These are phyloP conservation scores for Palloptera scutellata DNA, from an alignment of 2,888 invertebrate species.

Conservation along the genomic window DNA sequence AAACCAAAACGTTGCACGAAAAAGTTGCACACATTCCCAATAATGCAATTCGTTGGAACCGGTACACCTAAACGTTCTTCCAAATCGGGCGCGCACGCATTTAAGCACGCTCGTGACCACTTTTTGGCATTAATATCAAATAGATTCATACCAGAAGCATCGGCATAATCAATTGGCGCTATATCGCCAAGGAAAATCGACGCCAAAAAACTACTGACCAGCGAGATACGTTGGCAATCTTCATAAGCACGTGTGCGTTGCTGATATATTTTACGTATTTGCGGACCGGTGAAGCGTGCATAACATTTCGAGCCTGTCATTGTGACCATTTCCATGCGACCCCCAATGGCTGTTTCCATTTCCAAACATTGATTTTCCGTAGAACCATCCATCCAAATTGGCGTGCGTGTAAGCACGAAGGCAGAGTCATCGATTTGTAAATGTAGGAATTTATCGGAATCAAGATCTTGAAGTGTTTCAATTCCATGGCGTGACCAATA, in stretches of 20 bases:
- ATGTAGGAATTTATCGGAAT: slow-evolving; percentile 80
- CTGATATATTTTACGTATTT: slow-evolving; percentile 88
- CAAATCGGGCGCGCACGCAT: slow-evolving; percentile 80
- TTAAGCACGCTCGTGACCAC: slow-evolving; percentile 80
- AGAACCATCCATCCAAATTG: slow-evolving; percentile 94
- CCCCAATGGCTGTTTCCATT: slow-evolving; percentile 84
- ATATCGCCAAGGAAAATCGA: slow-evolving; percentile 87
- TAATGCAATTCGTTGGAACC: slow-evolving; percentile 73
- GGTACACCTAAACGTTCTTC: slow-evolving; percentile 77
- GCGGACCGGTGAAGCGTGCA: slow-evolving; percentile 83
- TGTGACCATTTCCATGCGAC: slow-evolving; percentile 57
- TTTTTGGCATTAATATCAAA: slow-evolving; percentile 79
- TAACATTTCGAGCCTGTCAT: slow-evolving; percentile 64
- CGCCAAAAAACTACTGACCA: slow-evolving; percentile 92
- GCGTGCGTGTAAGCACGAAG: slow-evolving; percentile 83
- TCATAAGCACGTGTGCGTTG: slow-evolving; percentile 75
- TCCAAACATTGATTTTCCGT: slow-evolving; percentile 64
- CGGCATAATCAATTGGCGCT: slow-evolving; percentile 89
- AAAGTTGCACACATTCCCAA: slow-evolving; percentile 81
- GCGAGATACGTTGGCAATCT: slow-evolving; percentile 85
- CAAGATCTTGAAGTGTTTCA: slow-evolving; percentile 70
- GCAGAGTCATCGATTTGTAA: slow-evolving; percentile 79
- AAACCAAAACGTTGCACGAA: slow-evolving; percentile 89
- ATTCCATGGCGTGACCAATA: slow-evolving; percentile 89
- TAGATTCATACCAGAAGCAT: slow-evolving; percentile 97